A percentile compares a stretch with the other conserved stretches of the same genome.
Conservation (phyloP, 2,797 vertebrate genomes). For the Lepus townsendii region DNA sequence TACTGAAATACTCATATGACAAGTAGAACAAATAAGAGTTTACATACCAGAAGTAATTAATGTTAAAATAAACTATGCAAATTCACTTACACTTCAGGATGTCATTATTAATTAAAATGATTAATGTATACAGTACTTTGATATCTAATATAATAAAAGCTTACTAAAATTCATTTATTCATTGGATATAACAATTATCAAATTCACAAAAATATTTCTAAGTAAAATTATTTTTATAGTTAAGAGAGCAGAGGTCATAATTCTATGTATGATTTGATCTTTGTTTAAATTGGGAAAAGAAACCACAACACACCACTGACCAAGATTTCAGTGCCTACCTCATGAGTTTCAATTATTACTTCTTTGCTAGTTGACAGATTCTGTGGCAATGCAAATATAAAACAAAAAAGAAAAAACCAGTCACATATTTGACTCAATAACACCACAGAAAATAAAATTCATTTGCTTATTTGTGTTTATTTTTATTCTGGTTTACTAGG, state of each 20-base stretch:
- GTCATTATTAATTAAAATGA: constrained; percentile 43
- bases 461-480: neutral
- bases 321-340: neutral
- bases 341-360: neutral
- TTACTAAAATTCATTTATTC: constrained; percentile 46
- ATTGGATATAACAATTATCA: neutral
- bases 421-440: constrained; percentile 9
- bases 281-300: neutral
- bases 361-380: neutral
- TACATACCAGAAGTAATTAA: neutral
- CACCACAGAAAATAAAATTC: constrained; percentile 36
- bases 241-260: neutral
- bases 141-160: neutral
- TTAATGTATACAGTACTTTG: constrained; percentile 14
- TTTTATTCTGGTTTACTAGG: constrained; percentile 28
- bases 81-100: constrained; percentile 34
- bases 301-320: neutral
- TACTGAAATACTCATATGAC: constrained; percentile 17
- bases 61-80: constrained; percentile 50
- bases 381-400: constrained; percentile 6
- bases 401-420: neutral
- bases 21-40: neutral
- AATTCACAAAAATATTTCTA: neutral
- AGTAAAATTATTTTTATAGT: constrained; percentile 28
- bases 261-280: constrained; percentile 22